Percentiles rank a stretch among this genome's conserved stretches.
Evolutionary conservation across 2,797 vertebrate species (phyloP).

Genomic region (Columba guinea): DNA sequence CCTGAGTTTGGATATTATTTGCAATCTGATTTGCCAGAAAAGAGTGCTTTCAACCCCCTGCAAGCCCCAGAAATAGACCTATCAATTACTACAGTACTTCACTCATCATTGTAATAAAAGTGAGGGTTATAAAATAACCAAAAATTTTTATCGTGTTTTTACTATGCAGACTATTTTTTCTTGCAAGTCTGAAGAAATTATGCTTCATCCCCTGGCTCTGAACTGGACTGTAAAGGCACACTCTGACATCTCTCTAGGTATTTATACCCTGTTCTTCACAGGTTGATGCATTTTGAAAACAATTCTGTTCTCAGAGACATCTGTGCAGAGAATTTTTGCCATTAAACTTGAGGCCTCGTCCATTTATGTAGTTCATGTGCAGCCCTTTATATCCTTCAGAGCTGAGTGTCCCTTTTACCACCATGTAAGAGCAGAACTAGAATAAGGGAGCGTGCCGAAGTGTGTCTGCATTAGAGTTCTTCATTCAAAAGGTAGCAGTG

Average conservation of each 20-base stretch:
- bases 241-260: neutral
- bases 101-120: neutral
- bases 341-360: neutral
- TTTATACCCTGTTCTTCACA: slow-evolving; percentile 4
- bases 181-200: neutral
- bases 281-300: neutral
- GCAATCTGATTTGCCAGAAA: slow-evolving; percentile 10
- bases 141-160: neutral
- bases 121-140: neutral
- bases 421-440: neutral
- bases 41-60: neutral
- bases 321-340: neutral
- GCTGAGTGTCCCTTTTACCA: accelerated
- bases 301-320: neutral
- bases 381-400: neutral
- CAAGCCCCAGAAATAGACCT: slow-evolving; percentile 13
- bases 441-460: accelerated
- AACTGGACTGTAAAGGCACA: neutral
- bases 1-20: neutral
- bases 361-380: neutral
- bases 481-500: neutral
- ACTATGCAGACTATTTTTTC: neutral
- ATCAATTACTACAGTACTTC: neutral
- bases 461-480: neutral
- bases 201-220: neutral